Base-by-base conservation (phyloP, 1,140 invertebrate species). In the Limonius californicus region DNA sequence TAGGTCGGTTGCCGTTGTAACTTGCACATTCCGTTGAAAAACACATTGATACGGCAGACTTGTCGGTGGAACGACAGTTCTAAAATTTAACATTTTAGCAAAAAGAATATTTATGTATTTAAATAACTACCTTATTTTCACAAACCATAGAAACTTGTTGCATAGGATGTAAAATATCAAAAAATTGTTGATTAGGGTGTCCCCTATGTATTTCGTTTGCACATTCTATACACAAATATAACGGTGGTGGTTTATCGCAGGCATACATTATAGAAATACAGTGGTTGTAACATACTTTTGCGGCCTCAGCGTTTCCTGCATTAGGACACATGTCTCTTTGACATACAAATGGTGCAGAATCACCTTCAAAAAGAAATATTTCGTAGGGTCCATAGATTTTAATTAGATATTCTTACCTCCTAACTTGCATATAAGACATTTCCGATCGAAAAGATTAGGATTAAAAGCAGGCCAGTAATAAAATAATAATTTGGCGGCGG, bases 391-490 rank as follows among this genome's bases (percentile, higher is more conserved):
- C n/a, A 55, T n/a, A 2, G 4, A 27, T 16, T 55, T 16, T 11
- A 54, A 3, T 54, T 20, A 27, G 3, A 7, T 21, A 50, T 19
- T 14, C 82, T 83, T 76, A 95, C 93, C 92, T 62, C 91, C 88
- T 74, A 95, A 89, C 80, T 94, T 95, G 65, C 93, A 89, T 55
- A 95, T 87, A 30, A 95, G 83, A 0, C 90, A 89, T 72, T 92
- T 90, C 45, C 94, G 83, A 75, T 98, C 96, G 71, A 95, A 91
- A 1, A 96, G 83, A 72, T 91, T 91, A 15, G 95, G 90, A 81
- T 98, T 97, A 68, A 98, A 91, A 1, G 95, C 90, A n/a, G 97
- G 97, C 96, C 97, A 99, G 76, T 99, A 99, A 79, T 98, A 95
- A 78, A 99, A 99, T 14, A 99, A 83, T 19, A 99, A 82, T 80